phyloP scores from a whole-genome alignment of 2,888 invertebrate species.

The Pasiphila rectangulata region DNA sequence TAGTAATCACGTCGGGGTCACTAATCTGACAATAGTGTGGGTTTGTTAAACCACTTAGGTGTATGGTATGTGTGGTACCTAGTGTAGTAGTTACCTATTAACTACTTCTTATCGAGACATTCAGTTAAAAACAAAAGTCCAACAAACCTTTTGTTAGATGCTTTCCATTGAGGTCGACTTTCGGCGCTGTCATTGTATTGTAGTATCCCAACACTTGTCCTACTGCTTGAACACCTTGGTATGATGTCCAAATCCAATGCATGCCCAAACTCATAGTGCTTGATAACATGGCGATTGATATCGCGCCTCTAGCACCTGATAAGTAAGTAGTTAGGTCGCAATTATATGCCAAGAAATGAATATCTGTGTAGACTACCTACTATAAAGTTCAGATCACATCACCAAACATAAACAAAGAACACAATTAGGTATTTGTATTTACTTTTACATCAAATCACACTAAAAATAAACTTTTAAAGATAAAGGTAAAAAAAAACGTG shows the following conservation, averaged over 20 bases:
- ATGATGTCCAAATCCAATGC: conserved; percentile 36
- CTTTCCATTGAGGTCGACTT: conserved; percentile 59
- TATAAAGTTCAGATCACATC: no score
- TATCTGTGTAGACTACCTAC: no score
- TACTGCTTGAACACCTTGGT: conserved; percentile 41
- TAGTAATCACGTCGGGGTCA: no score
- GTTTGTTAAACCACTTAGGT: no score
- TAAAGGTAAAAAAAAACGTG: no score
- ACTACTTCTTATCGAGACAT: neutral
- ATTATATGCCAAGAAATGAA: conserved; percentile 63
- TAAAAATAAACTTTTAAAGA: no score
- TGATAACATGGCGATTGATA: conserved; percentile 27
- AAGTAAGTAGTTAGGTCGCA: neutral
- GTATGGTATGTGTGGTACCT: no score
- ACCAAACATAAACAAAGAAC: no score
- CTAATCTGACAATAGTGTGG: no score
- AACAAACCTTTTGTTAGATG: conserved; percentile 64
- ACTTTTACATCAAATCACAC: no score
- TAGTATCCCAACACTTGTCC: conserved; percentile 50
- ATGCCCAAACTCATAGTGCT: conserved; percentile 36
- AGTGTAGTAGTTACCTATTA: no score
- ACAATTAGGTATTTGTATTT: no score
- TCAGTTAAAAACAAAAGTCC: conserved; percentile 4
- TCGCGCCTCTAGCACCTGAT: neutral
- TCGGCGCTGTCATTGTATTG: conserved; percentile 40